These are phyloP conservation scores for Aphis gossypii DNA, from an alignment of 1,140 invertebrate species.

Conservation along the genomic window DNA sequence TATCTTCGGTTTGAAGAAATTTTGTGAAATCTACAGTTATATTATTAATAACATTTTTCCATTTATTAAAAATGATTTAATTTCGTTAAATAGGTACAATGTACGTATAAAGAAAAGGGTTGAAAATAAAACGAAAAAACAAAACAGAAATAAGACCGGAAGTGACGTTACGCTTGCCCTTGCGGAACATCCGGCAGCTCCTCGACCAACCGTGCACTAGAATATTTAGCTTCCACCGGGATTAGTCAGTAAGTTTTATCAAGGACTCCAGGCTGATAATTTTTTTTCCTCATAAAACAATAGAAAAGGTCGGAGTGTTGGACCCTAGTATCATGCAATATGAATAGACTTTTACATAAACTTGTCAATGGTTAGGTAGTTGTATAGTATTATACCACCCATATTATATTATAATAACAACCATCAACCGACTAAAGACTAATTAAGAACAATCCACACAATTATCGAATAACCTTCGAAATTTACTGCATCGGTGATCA, in stretches of 20 bases:
- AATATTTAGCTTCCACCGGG: slow-evolving; percentile 43
- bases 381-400: neutral
- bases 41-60: slow-evolving; percentile 45
- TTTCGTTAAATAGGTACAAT: slow-evolving; percentile 6
- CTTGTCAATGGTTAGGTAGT: neutral
- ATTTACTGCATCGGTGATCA: neutral
- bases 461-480: neutral
- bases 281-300: slow-evolving; percentile 36
- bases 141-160: slow-evolving; percentile 47
- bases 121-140: slow-evolving; percentile 23
- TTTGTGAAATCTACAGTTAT: slow-evolving; percentile 28
- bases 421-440: neutral
- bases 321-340: neutral
- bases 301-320: neutral
- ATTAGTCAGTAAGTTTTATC: slow-evolving; percentile 52
- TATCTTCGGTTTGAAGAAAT: neutral
- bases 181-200: slow-evolving; percentile 56
- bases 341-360: neutral
- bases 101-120: neutral
- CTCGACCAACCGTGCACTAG: slow-evolving; percentile 52
- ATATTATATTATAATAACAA: neutral
- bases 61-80: slow-evolving; percentile 22
- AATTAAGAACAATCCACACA: neutral
- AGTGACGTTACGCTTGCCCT: slow-evolving; percentile 56
- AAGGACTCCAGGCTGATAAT: slow-evolving; percentile 20